Evolutionary conservation across 2,888 invertebrate species (phyloP).

Genomic region (Tridacna crocea): DNA sequence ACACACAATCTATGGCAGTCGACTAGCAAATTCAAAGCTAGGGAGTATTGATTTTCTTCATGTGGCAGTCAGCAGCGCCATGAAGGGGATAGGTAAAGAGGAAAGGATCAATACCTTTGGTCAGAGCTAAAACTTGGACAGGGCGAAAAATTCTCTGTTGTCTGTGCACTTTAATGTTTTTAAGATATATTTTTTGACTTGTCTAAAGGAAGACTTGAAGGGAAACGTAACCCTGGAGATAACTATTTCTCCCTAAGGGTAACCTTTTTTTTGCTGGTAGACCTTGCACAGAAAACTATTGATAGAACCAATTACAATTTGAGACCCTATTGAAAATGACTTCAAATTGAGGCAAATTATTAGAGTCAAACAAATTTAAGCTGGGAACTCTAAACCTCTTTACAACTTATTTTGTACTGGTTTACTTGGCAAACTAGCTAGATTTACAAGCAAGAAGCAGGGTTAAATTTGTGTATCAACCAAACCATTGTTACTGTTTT

Average conservation of each 20-base stretch:
- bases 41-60: slow-evolving; percentile 62
- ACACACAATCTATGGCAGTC: slow-evolving; percentile 67
- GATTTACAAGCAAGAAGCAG: too few species aligned
- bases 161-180: not conserved
- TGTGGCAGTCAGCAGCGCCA: slow-evolving; percentile 34
- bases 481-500: not conserved
- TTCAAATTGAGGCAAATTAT: slow-evolving; percentile 64
- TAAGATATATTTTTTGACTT: too few species aligned
- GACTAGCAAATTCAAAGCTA: slow-evolving; percentile 58
- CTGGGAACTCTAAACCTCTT: slow-evolving; percentile 45
- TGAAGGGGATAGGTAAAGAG: slow-evolving; percentile 18
- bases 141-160: not conserved
- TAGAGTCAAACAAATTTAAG: slow-evolving; percentile 39
- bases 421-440: not conserved
- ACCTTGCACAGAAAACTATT: slow-evolving; percentile 44
- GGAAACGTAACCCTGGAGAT: too few species aligned
- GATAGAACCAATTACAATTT: slow-evolving; percentile 57
- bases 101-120: slow-evolving; percentile 22
- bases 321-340: slow-evolving; percentile 50
- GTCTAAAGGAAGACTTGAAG: too few species aligned
- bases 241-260: slow-evolving; percentile 21
- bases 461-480: too few species aligned
- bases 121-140: slow-evolving; percentile 6
- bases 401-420: not conserved
- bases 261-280: slow-evolving; percentile 39